Evolutionary conservation across 2,888 invertebrate species (phyloP).

Genomic region (Exocentrus adspersus): DNA sequence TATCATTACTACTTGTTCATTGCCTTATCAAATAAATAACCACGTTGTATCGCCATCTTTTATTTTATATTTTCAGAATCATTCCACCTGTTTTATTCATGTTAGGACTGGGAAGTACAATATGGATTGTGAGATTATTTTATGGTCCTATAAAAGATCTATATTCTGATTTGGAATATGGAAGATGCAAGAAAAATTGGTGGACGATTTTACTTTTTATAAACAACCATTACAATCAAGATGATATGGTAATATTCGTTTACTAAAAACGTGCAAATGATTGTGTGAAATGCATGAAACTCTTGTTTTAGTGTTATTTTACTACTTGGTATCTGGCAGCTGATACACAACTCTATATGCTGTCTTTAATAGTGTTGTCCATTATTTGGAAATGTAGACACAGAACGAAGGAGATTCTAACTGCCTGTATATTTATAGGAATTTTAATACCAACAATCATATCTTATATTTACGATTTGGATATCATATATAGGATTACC

Average conservation of each 20-base stretch:
- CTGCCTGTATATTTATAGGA: conserved; percentile 28
- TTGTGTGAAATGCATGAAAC: too few relatives aligned
- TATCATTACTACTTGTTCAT: too few relatives aligned
- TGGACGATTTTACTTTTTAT: conserved; percentile 53
- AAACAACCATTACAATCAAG: conserved; percentile 50
- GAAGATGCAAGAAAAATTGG: conserved; percentile 53
- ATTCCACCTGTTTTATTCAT: conserved; percentile 43
- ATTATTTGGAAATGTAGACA: conserved; percentile 47
- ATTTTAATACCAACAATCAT: conserved; percentile 40
- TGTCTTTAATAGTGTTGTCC: conserved; percentile 51
- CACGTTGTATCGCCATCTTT: too few relatives aligned
- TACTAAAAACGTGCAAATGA: too few relatives aligned
- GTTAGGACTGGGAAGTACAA: conserved; percentile 37
- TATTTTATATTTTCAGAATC: conserved; percentile 35
- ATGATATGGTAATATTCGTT: conserved; percentile 47
- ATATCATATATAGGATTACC: conserved; percentile 43
- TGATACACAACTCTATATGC: conserved; percentile 57
- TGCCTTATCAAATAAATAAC: too few relatives aligned
- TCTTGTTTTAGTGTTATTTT: conserved; percentile 56
- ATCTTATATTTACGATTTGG: conserved; percentile 41
- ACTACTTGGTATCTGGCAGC: conserved; percentile 58
- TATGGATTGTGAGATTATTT: conserved; percentile 40
- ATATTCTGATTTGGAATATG: conserved; percentile 43
- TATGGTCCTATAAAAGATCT: conserved; percentile 45
- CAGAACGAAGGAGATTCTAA: conserved; percentile 33